These are phyloP conservation scores for Echiichthys vipera DNA, from an alignment of 2,797 vertebrate species.

Conservation along the genomic window DNA sequence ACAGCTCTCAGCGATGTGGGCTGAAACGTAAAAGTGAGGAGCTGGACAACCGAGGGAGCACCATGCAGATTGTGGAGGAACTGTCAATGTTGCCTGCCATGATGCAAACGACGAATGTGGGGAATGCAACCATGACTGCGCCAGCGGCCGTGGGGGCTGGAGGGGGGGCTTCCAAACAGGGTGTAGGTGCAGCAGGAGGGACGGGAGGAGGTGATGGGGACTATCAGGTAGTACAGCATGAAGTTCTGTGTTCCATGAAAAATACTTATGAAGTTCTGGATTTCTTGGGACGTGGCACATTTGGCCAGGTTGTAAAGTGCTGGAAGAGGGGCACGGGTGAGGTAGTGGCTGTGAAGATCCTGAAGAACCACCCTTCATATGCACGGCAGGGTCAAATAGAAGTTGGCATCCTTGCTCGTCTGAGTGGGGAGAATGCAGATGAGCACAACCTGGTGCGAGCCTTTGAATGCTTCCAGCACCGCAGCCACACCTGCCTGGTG, in stretches of 20 bases:
- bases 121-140: conserved; percentile 89
- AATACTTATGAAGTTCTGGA: conserved; percentile 99
- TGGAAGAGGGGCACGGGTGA: conserved; percentile 98
- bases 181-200: conserved; percentile 83
- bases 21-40: conserved; percentile 99
- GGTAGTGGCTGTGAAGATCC: conserved; percentile 97
- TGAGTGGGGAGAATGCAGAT: conserved; percentile 97
- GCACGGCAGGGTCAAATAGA: conserved; percentile 98
- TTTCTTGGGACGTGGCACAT: conserved; percentile 98
- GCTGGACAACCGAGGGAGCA: conserved; percentile 90
- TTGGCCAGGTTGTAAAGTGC: conserved; percentile 99
- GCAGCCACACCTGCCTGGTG: conserved; percentile 97
- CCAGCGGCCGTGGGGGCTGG: conserved; percentile 85
- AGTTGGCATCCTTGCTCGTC: conserved; percentile 96
- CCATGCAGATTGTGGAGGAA: conserved; percentile 99
- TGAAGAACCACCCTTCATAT: conserved; percentile 99
- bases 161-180: conserved; percentile 89
- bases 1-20: conserved; percentile 95
- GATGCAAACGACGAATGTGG: conserved; percentile 94
- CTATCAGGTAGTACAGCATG: conserved; percentile 98
- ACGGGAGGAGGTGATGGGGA: conserved; percentile 90
- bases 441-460: conserved; percentile 98
- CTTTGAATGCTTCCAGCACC: conserved; percentile 99
- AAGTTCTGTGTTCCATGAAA: conserved; percentile 97
- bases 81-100: conserved; percentile 97